Evolutionary conservation across 2,113 vertebrate species (phyloP).

Genomic region (Hiodon tergisus): DNA sequence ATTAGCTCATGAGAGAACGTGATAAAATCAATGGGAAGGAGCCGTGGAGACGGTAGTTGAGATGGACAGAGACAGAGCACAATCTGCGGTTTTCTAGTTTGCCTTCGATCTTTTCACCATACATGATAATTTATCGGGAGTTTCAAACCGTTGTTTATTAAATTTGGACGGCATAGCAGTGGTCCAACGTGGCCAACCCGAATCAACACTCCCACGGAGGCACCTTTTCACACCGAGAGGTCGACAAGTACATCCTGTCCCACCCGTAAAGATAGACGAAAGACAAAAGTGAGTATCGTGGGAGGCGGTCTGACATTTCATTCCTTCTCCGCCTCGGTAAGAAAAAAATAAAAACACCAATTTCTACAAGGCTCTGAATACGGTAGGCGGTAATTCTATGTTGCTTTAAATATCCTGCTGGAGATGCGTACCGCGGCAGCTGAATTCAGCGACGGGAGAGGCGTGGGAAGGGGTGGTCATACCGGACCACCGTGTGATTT

Average conservation of each 20-base stretch:
- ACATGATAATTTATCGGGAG: conserved; percentile 26
- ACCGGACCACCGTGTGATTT: conserved; percentile 1
- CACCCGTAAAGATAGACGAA: not conserved
- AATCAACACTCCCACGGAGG: no score
- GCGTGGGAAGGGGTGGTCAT: not conserved
- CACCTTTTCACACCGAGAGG: no score
- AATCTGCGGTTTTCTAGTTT: conserved; percentile 9
- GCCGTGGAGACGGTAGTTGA: conserved; percentile 18
- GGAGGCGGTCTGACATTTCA: not conserved
- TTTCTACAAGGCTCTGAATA: not conserved
- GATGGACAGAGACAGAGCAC: not conserved
- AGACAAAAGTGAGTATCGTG: not conserved
- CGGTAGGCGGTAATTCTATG: no score
- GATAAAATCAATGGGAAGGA: conserved; percentile 20
- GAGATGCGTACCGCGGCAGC: not conserved
- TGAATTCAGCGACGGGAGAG: conserved; percentile 4
- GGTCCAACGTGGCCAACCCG: no score
- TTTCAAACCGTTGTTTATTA: not conserved
- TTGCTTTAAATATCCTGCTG: not conserved
- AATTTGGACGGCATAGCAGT: no score
- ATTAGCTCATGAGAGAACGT: conserved; percentile 24
- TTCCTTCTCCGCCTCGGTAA: no score
- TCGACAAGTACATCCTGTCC: no score
- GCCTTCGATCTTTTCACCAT: conserved; percentile 11
- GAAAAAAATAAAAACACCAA: not conserved